Evolutionary conservation across 2,113 vertebrate genomes (phyloP).

Genomic region (Myotis davidii): DNA sequence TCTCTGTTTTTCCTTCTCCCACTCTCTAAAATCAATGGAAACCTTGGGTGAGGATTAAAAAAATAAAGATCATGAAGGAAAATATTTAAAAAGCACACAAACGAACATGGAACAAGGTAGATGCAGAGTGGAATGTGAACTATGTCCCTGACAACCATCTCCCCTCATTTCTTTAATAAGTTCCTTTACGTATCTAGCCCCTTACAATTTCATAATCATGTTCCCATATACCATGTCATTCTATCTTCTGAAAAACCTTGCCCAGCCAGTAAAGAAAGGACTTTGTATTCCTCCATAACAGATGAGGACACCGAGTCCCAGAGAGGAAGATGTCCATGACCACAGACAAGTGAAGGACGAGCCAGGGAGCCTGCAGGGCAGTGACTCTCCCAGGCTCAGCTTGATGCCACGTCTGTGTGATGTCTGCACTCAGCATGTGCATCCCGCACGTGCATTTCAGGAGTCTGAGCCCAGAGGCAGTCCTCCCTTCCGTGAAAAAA

Average conservation of each 20-base stretch:
- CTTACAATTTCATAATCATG: not conserved
- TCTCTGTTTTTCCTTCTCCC: no score
- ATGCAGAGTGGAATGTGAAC: not conserved
- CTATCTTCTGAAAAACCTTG: conserved; percentile 7
- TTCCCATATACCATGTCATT: not conserved
- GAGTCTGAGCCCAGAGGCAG: not conserved
- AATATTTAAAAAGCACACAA: no score
- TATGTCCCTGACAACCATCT: not conserved
- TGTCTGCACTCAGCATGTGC: not conserved
- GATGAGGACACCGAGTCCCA: not conserved
- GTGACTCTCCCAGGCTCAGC: not conserved
- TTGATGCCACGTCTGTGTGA: not conserved
- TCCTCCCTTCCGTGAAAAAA: not conserved
- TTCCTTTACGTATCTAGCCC: not conserved
- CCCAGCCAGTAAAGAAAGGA: not conserved
- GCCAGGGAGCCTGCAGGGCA: not conserved
- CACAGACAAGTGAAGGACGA: not conserved
- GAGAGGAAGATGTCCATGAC: not conserved
- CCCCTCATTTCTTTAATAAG: not conserved
- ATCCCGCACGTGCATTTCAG: not conserved
- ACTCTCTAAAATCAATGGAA: no score
- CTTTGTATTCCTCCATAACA: not conserved
- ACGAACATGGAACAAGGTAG: not conserved
- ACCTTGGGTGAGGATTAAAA: no score
- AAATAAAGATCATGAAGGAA: no score